These are phyloP conservation scores for Nematolebias whitei DNA, from an alignment of 2,113 vertebrate genomes.

Conservation along the genomic window DNA sequence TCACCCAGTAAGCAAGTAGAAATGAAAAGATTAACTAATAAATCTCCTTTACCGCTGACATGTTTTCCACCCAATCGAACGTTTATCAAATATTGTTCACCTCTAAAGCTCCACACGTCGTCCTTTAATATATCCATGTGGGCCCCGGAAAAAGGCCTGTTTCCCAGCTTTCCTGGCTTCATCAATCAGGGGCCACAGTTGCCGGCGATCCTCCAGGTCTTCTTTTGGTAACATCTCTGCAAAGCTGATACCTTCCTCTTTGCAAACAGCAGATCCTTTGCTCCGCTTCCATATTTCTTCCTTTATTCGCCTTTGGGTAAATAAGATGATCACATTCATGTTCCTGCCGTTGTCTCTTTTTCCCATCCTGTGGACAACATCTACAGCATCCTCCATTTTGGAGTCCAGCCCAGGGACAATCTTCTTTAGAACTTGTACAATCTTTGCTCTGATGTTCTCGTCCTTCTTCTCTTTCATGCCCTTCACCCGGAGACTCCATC, in stretches of 20 bases:
- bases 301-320: background rate
- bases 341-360: too few relatives aligned
- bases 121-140: background rate
- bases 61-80: too few relatives aligned
- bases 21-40: too few relatives aligned
- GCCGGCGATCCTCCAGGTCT: background rate
- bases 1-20: too few relatives aligned
- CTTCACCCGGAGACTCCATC: rapidly evolving
- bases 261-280: background rate
- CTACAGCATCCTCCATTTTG: background rate
- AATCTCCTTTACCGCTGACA: too few relatives aligned
- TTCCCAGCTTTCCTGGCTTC: background rate
- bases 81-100: background rate
- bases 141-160: rapidly evolving
- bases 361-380: background rate
- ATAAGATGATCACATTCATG: rapidly evolving
- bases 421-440: background rate
- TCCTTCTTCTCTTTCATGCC: background rate
- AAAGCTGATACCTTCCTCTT: rapidly evolving
- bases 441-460: background rate
- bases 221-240: background rate
- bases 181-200: background rate
- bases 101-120: background rate
- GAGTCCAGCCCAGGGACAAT: background rate
- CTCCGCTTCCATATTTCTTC: rapidly evolving